Evolutionary conservation across 2,113 vertebrate species (phyloP), one percentile per base, ranked within the genome.

Genomic region (Misgurnus anguillicaudatus): DNA sequence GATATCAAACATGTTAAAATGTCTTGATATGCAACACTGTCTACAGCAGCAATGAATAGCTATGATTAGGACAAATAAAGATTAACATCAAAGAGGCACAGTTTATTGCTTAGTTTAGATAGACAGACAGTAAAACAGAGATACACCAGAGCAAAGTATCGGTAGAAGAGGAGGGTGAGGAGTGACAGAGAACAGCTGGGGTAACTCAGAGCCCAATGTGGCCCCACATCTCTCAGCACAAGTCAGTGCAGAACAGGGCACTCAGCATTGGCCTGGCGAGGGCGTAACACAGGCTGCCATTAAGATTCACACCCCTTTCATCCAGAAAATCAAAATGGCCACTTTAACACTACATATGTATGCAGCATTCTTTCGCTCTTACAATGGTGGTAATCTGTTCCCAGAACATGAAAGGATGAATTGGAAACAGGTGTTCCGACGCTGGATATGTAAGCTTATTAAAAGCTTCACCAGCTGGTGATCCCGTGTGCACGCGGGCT

Each of bases 101-200:
- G 62, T 74, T 74, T 61, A 74, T 62, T 41, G 9, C 57, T 62
- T 42, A 47, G 45, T 74, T 74, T 62, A 74, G 71, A 62, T 0
- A 2, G 0, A 0, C 48, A 70, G 14, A 58, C 36, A 39, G 48
- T 48, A 71, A 57, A 71, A 51, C 38, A 17, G 17, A 71, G 69
- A 55, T 7, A 6, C 17, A n/a, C 57, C 57, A 31, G 19, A 61
- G 72, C 36, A 21, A 21, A 11, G 36, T 31, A 79, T 70, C 57
- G 0, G 78, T 80, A 79, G 66, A 82, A 80, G 84, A 82, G 13
- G 67, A 82, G 63, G 66, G 72, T 38, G 77, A 71, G 70, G 57
- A 36, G 79, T 84, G 84, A 86, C 82, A 77, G 64, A 24, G 36
- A 85, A 82, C 84, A 89, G 85, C 84, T 87, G 78, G 66, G 75